A percentile compares a stretch with the other conserved stretches of the same genome.
Conservation (phyloP, 2,797 vertebrate species). For the Serranus cabrilla region DNA sequence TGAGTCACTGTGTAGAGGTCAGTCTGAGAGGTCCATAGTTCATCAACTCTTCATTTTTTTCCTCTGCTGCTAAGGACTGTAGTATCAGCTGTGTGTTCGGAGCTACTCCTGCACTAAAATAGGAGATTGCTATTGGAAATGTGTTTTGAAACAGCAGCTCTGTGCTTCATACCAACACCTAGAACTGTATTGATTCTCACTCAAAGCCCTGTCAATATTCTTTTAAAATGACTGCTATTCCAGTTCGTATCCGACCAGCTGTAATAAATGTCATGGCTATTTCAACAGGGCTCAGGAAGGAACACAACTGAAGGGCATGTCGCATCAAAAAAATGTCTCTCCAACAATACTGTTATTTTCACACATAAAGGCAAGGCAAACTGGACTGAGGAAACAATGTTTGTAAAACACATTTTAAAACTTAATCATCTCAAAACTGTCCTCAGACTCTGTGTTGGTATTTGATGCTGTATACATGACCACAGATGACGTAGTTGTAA, state of each 20-base stretch:
- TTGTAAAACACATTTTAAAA: no score
- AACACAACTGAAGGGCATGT: slow-evolving; percentile 16
- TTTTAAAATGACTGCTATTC: slow-evolving; percentile 22
- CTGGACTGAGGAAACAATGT: no score
- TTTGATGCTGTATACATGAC: no score
- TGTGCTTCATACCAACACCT: slow-evolving; percentile 17
- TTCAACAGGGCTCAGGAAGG: background rate
- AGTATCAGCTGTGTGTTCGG: slow-evolving; percentile 35
- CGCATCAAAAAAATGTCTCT: background rate
- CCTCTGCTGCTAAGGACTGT: slow-evolving; percentile 29
- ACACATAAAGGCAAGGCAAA: no score
- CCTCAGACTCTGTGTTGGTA: no score
- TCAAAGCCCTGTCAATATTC: slow-evolving; percentile 42
- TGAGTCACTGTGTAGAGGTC: slow-evolving; percentile 26
- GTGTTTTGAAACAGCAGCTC: slow-evolving; percentile 30
- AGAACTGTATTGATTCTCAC: slow-evolving; percentile 48
- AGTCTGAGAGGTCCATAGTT: slow-evolving; percentile 26
- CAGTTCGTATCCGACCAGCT: background rate
- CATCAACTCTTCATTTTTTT: slow-evolving; percentile 31
- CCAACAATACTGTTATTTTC: no score
- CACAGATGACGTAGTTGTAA: no score
- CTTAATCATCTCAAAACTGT: no score
- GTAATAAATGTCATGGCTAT: background rate
- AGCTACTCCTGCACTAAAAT: slow-evolving; percentile 26
- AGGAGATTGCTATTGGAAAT: slow-evolving; percentile 26